phyloP scores from a whole-genome alignment of 2,113 vertebrate genomes.

The Coturnix japonica region DNA sequence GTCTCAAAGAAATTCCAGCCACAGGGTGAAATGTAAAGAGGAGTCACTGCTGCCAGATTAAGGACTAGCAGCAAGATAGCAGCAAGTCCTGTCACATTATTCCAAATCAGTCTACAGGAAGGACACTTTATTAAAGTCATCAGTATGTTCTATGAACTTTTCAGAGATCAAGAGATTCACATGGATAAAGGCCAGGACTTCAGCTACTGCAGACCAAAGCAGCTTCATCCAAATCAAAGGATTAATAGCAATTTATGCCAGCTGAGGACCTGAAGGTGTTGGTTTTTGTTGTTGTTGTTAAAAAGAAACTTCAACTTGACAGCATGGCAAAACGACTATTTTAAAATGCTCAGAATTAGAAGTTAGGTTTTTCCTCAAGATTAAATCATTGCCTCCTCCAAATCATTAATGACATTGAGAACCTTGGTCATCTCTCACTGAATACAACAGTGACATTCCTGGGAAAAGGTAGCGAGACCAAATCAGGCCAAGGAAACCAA shows the following conservation, averaged over 20 bases:
- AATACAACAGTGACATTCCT: not conserved
- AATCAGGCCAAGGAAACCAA: not conserved
- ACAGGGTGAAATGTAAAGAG: not conserved
- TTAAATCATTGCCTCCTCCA: not conserved
- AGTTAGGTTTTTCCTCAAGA: not conserved
- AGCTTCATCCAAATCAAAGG: not conserved
- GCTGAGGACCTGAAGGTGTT: not conserved
- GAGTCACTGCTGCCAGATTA: not conserved
- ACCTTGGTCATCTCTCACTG: not conserved
- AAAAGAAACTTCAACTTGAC: not conserved
- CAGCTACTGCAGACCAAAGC: not conserved
- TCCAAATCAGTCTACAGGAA: not conserved
- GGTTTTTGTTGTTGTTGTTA: not conserved
- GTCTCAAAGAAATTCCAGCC: not conserved
- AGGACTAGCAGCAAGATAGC: not conserved
- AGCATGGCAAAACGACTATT: not conserved
- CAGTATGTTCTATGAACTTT: not conserved
- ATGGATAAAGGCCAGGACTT: not conserved
- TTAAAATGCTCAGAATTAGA: not conserved
- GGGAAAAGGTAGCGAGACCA: not conserved
- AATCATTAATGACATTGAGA: not conserved
- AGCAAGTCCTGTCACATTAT: not conserved
- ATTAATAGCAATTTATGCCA: not conserved
- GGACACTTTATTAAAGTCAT: not conserved
- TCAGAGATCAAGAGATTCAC: not conserved